Percentiles rank a stretch among this genome's conserved stretches.
Conservation (phyloP, 2,888 invertebrate species). For the Lepidochrysops patricia region DNA sequence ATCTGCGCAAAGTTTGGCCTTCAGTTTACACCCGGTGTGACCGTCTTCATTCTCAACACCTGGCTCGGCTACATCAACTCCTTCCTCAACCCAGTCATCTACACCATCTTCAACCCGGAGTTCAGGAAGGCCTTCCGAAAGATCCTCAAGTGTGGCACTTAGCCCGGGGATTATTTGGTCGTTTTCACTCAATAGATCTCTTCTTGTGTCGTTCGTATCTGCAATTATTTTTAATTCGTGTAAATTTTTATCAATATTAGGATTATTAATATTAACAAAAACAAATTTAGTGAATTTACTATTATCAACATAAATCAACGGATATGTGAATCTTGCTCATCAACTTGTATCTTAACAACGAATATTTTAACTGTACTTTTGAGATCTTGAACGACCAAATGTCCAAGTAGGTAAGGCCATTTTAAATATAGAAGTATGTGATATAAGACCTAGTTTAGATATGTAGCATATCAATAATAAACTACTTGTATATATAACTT, state of each 20-base stretch:
- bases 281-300: no score
- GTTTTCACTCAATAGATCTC: constrained; percentile 37
- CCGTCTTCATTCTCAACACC: constrained; percentile 94
- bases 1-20: constrained; percentile 90
- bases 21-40: constrained; percentile 87
- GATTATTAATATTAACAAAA: no score
- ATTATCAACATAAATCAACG: neutral
- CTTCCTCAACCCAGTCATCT: constrained; percentile 94
- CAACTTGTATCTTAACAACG: constrained; percentile 21
- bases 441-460: constrained; percentile 20
- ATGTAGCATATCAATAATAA: constrained; percentile 25
- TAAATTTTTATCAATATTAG: no score
- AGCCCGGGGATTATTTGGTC: constrained; percentile 60
- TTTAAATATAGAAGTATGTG: constrained; percentile 15
- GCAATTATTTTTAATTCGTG: no score
- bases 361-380: constrained; percentile 18
- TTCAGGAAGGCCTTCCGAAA: constrained; percentile 98
- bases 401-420: constrained; percentile 8
- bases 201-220: neutral
- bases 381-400: constrained; percentile 27
- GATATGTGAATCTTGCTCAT: neutral
- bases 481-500: constrained; percentile 13
- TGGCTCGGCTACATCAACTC: constrained; percentile 99
- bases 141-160: constrained; percentile 82
- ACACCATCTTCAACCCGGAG: constrained; percentile 97